phyloP scores from a whole-genome alignment of 1,140 invertebrate genomes.

The Pogonognathellus flavescens region DNA sequence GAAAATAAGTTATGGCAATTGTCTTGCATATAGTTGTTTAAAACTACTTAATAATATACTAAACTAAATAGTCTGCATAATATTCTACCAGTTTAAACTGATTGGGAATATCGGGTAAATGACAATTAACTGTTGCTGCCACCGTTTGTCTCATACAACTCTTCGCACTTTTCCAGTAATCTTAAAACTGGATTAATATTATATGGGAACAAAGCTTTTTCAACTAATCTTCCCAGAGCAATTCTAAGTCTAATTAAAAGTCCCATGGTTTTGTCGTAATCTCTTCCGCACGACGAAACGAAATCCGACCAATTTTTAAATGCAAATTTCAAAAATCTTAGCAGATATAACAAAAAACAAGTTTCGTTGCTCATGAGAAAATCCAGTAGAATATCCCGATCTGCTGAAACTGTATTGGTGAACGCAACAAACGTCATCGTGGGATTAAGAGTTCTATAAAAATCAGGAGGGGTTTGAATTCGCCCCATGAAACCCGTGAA shows the following conservation, averaged over 20 bases:
- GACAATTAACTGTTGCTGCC: conserved; percentile 45
- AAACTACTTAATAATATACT: background rate
- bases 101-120: background rate
- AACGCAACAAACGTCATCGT: conserved; percentile 87
- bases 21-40: conserved; percentile 13
- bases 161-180: conserved; percentile 86
- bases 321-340: conserved; percentile 88
- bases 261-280: conserved; percentile 85
- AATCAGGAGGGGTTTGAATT: conserved; percentile 79
- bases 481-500: conserved; percentile 86
- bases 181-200: conserved; percentile 89
- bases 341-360: conserved; percentile 87
- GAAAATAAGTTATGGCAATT: conserved; percentile 33
- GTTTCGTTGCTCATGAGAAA: conserved; percentile 92
- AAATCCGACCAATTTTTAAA: conserved; percentile 87
- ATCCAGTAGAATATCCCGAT: conserved; percentile 86
- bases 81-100: background rate
- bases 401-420: conserved; percentile 84
- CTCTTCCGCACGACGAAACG: conserved; percentile 81
- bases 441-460: conserved; percentile 76
- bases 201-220: conserved; percentile 87
- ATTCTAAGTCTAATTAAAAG: conserved; percentile 83
- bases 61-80: background rate
- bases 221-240: conserved; percentile 85
- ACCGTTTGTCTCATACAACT: conserved; percentile 84